A percentile compares a stretch with the other conserved stretches of the same genome.
phyloP scores from a whole-genome alignment of 2,797 vertebrate genomes.

The Chaenodraco wilsoni region DNA sequence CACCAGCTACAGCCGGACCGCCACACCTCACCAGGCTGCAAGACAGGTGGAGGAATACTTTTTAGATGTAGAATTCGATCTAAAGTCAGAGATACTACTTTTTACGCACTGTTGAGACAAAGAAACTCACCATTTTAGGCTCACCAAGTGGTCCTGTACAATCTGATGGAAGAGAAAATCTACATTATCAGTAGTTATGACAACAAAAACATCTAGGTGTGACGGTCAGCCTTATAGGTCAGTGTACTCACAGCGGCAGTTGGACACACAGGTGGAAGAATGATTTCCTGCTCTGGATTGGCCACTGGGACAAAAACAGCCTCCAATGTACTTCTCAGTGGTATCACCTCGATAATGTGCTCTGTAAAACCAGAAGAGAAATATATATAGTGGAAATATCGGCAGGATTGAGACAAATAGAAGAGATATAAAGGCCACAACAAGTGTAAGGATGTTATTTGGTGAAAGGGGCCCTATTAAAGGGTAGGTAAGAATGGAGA shows the following conservation, averaged over 20 bases:
- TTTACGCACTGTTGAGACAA: not conserved
- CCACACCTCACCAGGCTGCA: conserved; percentile 78
- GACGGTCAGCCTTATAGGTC: not conserved
- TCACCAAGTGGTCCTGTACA: conserved; percentile 78
- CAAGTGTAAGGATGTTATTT: not conserved
- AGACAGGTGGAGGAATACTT: conserved; percentile 7
- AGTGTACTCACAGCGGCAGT: conserved; percentile 74
- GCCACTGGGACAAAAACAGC: conserved; percentile 77
- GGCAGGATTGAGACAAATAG: too few relatives aligned
- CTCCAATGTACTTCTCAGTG: conserved; percentile 28
- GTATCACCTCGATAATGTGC: not conserved
- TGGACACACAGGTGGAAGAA: conserved; percentile 65
- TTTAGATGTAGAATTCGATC: not conserved
- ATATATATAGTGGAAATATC: not conserved
- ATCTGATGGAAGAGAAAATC: conserved; percentile 43
- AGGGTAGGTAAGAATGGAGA: too few relatives aligned
- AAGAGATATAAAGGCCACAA: not conserved
- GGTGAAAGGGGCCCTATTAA: not conserved
- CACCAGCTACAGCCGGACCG: conserved; percentile 73
- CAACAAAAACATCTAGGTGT: not conserved
- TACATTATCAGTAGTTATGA: not conserved
- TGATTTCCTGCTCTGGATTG: conserved; percentile 59
- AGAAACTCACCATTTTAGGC: conserved; percentile 51
- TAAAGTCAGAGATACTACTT: not conserved
- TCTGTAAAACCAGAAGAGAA: conserved; percentile 40